Base-by-base conservation (phyloP, 1,140 invertebrate species). In the Drosophila mojavensis region DNA sequence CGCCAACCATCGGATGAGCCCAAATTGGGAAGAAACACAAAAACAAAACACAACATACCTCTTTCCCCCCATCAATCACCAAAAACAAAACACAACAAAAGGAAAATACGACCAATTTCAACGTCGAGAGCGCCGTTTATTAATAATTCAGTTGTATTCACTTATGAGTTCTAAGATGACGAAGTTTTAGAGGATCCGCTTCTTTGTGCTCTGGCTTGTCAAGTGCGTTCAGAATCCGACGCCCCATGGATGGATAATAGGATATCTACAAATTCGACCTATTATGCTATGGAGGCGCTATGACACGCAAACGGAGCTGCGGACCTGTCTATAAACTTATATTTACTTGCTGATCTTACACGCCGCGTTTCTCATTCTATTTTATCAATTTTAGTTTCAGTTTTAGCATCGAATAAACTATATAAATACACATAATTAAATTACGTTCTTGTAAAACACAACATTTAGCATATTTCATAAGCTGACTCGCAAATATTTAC, bases 321-420 rank as follows among this genome's bases (percentile, higher is more conserved):
- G 64, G 64, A 68, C 11, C 24, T 26, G 13, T 41, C 20, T 58
- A n/a, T 6, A 56, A 5, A 59, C 54, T 73, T 54, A 70, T 24
- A 75, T 69, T 73, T 41, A 79, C 60, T 77, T 86, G 83, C 83
- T 79, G 83, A 64, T 77, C 76, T 68, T 65, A 43, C 74, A 71
- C 74, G 75, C 65, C 76, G 75, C 76, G 68, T 81, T 82, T 79
- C 58, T 77, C 83, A 62, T 83, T 88, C 76, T 77, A 79, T 79
- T 84, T 85, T 84, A 85, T 80, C 65, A 64, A 60, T 74, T 86
- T 81, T 69, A 81, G 75, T 76, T 78, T 78, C 65, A 74, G 50
- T 79, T 75, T 77, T 79, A 78, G 68, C 79, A 86, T 88, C 84
- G 77, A 86, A 86, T 86, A 86, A 86, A 86, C 62, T 81, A 75